Conservation (phyloP, 2,113 vertebrate species). For the Myrmecobius fasciatus region DNA sequence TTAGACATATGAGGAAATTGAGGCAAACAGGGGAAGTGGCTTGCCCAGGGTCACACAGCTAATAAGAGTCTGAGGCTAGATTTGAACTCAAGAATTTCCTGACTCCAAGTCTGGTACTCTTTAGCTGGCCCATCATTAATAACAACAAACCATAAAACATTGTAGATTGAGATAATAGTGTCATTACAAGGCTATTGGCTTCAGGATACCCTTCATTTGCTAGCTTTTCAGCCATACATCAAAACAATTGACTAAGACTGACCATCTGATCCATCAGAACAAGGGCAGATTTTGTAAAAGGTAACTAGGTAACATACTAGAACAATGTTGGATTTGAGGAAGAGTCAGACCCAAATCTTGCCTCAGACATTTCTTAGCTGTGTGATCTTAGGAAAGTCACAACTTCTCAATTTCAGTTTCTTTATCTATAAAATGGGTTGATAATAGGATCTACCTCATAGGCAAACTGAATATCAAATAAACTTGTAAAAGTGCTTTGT, state of each 20-base stretch:
- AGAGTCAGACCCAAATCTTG: background rate
- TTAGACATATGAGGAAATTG: background rate
- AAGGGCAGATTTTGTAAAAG: background rate
- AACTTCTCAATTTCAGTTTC: background rate
- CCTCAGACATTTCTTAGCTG: background rate
- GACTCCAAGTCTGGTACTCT: background rate
- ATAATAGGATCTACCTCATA: background rate
- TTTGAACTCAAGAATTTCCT: background rate
- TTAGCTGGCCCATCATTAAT: background rate
- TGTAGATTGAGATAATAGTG: background rate
- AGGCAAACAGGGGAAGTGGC: background rate
- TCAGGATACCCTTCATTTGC: background rate
- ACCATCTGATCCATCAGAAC: background rate
- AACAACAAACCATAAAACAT: background rate
- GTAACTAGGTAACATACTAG: background rate
- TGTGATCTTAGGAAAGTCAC: background rate
- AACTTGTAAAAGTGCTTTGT: background rate
- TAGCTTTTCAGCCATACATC: background rate
- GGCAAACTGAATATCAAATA: background rate
- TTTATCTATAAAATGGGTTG: background rate
- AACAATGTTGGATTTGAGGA: background rate
- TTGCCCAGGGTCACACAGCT: background rate
- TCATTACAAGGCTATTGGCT: background rate
- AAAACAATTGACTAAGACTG: background rate
- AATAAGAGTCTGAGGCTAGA: background rate